phyloP scores from a whole-genome alignment of 2,113 vertebrate genomes.

The Neogobius melanostomus region DNA sequence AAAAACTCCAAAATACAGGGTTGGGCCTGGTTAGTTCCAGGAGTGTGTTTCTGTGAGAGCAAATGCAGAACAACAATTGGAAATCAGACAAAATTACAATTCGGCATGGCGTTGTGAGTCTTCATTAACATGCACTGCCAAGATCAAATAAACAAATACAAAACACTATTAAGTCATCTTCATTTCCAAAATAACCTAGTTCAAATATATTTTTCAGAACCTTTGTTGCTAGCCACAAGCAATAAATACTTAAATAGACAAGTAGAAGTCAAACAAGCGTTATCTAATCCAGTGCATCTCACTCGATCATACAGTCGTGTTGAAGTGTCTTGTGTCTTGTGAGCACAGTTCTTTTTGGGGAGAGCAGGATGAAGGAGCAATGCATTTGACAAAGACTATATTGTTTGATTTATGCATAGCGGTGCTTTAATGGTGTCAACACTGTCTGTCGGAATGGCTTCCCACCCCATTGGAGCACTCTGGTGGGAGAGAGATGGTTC shows the following conservation, averaged over 20 bases:
- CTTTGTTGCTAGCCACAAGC: background rate
- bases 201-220: too few species aligned
- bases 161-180: too few species aligned
- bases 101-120: too few species aligned
- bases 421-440: constrained; percentile 75
- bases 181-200: too few species aligned
- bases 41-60: too few species aligned
- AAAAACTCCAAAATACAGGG: too few species aligned
- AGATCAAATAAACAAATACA: too few species aligned
- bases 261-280: background rate
- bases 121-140: too few species aligned
- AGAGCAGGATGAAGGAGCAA: constrained; percentile 10
- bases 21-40: too few species aligned
- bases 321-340: background rate
- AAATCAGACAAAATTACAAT: too few species aligned
- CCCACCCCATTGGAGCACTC: constrained; percentile 65
- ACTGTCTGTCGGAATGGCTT: constrained; percentile 69
- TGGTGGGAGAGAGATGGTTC: constrained; percentile 64
- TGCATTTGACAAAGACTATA: constrained; percentile 39
- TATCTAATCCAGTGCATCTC: background rate
- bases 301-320: background rate
- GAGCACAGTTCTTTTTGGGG: constrained; percentile 21
- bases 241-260: background rate
- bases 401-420: constrained; percentile 69
- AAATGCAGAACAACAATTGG: too few species aligned